Conservation (phyloP, 2,797 vertebrate genomes). For the Dallia pectoralis region DNA sequence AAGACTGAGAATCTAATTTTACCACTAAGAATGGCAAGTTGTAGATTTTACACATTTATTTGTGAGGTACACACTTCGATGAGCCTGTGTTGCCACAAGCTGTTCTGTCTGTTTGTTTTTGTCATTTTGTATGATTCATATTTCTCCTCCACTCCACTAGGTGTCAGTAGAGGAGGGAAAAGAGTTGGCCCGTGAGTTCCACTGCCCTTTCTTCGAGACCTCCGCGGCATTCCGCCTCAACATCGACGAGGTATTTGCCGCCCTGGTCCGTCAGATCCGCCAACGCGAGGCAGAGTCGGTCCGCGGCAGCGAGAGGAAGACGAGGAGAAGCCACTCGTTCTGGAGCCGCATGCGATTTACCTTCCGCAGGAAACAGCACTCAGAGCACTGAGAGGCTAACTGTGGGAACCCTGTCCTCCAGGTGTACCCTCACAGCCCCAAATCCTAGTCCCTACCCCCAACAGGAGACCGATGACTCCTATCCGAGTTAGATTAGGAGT, state of each 20-base stretch:
- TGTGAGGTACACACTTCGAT: too few relatives aligned
- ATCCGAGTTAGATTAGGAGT: slow-evolving; percentile 9
- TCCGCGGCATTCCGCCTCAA: slow-evolving; percentile 83
- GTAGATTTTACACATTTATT: too few relatives aligned
- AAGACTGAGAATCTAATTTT: neutral
- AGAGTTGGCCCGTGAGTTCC: slow-evolving; percentile 80
- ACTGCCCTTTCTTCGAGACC: slow-evolving; percentile 85
- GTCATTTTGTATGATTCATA: too few relatives aligned
- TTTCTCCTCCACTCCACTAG: slow-evolving; percentile 53
- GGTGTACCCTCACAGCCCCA: neutral
- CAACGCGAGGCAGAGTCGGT: slow-evolving; percentile 75
- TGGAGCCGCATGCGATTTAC: slow-evolving; percentile 82
- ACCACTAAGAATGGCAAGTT: too few relatives aligned
- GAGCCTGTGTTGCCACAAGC: too few relatives aligned
- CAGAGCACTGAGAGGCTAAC: slow-evolving; percentile 73
- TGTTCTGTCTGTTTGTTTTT: neutral
- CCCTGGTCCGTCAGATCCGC: slow-evolving; percentile 83
- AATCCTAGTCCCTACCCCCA: neutral
- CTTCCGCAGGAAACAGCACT: slow-evolving; percentile 80
- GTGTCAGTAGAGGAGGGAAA: slow-evolving; percentile 84
- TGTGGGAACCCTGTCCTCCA: slow-evolving; percentile 16
- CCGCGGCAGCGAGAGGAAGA: slow-evolving; percentile 74
- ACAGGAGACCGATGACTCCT: slow-evolving; percentile 1
- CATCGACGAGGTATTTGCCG: slow-evolving; percentile 85
- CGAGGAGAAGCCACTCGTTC: slow-evolving; percentile 71